A percentile compares a stretch with the other conserved stretches of the same genome.
phyloP scores from a whole-genome alignment of 2,113 vertebrate species.

The Erinaceus europaeus region DNA sequence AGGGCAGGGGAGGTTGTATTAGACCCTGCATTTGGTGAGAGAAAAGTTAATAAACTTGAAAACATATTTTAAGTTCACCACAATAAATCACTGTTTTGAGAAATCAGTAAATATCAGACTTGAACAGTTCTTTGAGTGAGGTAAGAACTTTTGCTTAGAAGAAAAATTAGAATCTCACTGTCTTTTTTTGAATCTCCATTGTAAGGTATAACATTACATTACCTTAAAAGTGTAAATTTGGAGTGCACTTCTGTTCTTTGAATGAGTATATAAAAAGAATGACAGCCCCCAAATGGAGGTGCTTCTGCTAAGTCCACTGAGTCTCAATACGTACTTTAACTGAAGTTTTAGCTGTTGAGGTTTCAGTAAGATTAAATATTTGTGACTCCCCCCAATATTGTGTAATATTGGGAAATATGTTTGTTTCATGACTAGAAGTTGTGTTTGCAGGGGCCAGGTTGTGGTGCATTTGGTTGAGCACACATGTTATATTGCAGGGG shows the following conservation, averaged over 20 bases:
- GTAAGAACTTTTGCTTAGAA: neutral
- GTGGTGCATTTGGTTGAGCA: too few relatives aligned
- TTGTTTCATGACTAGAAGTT: too few relatives aligned
- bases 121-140: neutral
- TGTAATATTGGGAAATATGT: too few relatives aligned
- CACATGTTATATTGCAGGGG: too few relatives aligned
- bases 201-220: neutral
- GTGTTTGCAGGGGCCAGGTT: too few relatives aligned
- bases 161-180: neutral
- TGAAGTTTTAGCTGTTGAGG: neutral
- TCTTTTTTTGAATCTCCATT: neutral
- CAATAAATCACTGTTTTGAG: neutral
- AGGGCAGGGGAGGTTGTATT: neutral
- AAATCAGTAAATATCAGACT: neutral
- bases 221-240: neutral
- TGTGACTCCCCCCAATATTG: too few relatives aligned
- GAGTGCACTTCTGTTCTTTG: neutral
- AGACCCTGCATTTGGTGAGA: neutral
- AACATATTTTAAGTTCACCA: conserved; percentile 1
- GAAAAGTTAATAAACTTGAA: neutral
- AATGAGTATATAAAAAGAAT: neutral
- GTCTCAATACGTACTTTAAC: too few relatives aligned
- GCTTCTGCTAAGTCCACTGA: neutral
- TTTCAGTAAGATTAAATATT: neutral
- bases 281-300: neutral